These are phyloP conservation scores for Contarinia nasturtii DNA, from an alignment of 1,140 invertebrate species.

Conservation along the genomic window DNA sequence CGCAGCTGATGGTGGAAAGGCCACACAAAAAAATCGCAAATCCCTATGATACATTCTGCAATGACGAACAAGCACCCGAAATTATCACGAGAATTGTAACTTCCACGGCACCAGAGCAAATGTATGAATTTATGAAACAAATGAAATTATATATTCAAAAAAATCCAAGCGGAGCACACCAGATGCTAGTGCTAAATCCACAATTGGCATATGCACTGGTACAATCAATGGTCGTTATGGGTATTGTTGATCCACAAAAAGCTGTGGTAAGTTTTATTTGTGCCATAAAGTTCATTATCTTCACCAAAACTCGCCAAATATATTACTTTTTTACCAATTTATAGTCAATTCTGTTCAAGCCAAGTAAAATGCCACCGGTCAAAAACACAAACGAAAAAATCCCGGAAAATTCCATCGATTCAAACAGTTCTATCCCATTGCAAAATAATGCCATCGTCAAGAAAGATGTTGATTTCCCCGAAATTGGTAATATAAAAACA, in stretches of 20 bases:
- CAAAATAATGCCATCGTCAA: too few species aligned
- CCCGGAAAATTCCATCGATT: too few species aligned
- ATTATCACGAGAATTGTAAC: slow-evolving; percentile 92
- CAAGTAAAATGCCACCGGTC: too few species aligned
- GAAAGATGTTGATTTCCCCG: too few species aligned
- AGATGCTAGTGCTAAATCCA: slow-evolving; percentile 97
- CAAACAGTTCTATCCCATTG: too few species aligned
- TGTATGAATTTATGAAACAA: slow-evolving; percentile 99
- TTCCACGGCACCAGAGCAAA: slow-evolving; percentile 94
- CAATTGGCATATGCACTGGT: slow-evolving; percentile 93
- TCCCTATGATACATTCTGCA: slow-evolving; percentile 64
- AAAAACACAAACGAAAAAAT: too few species aligned
- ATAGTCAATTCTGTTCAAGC: too few species aligned
- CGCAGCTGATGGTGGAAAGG: slow-evolving; percentile 71
- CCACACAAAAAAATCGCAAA: slow-evolving; percentile 70
- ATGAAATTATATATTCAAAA: slow-evolving; percentile 91
- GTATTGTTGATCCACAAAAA: slow-evolving; percentile 90
- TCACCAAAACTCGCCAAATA: too few species aligned
- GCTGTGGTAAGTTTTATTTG: slow-evolving; percentile 54
- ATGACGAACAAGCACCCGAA: slow-evolving; percentile 89
- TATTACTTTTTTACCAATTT: too few species aligned
- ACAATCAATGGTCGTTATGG: slow-evolving; percentile 94
- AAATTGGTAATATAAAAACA: too few species aligned
- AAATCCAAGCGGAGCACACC: slow-evolving; percentile 72
- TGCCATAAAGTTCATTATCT: too few species aligned